A percentile compares a stretch with the other conserved stretches of the same genome.
These are phyloP conservation scores for Steinernema scapterisci DNA, from an alignment of 2,888 invertebrate species.

Conservation along the genomic window DNA sequence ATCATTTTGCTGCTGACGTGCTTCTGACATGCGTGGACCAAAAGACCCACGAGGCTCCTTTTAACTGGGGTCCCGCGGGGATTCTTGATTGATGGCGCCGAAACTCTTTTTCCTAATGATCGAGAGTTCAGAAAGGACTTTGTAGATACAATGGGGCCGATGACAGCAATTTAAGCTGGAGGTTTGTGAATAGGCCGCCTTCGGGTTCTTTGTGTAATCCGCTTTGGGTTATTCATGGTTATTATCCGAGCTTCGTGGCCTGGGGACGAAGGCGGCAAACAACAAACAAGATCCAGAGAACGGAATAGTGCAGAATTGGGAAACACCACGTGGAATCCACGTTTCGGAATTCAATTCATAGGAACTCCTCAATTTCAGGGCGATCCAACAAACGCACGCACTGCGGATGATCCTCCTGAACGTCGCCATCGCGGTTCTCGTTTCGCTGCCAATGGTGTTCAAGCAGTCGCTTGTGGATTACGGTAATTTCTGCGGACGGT, in stretches of 20 bases:
- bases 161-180: too few species aligned
- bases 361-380: slow-evolving; percentile 41
- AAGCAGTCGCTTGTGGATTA: slow-evolving; percentile 48
- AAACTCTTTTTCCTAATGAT: neutral
- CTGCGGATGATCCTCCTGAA: slow-evolving; percentile 59
- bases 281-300: neutral
- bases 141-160: too few species aligned
- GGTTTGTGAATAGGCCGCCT: neutral
- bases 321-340: neutral
- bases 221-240: too few species aligned
- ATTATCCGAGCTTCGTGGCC: too few species aligned
- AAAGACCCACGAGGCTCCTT: neutral
- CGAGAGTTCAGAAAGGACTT: too few species aligned
- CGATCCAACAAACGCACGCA: slow-evolving; percentile 60
- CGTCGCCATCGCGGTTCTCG: slow-evolving; percentile 48
- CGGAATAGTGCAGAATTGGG: neutral
- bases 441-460: slow-evolving; percentile 62
- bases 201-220: too few species aligned
- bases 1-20: neutral
- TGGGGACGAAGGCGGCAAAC: neutral
- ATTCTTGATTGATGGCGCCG: neutral
- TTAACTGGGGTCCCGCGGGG: neutral
- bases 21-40: neutral
- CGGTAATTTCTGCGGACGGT: slow-evolving; percentile 49
- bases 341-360: neutral